Conservation (phyloP, 2,888 invertebrate genomes). For the Eucera pruinosa region DNA sequence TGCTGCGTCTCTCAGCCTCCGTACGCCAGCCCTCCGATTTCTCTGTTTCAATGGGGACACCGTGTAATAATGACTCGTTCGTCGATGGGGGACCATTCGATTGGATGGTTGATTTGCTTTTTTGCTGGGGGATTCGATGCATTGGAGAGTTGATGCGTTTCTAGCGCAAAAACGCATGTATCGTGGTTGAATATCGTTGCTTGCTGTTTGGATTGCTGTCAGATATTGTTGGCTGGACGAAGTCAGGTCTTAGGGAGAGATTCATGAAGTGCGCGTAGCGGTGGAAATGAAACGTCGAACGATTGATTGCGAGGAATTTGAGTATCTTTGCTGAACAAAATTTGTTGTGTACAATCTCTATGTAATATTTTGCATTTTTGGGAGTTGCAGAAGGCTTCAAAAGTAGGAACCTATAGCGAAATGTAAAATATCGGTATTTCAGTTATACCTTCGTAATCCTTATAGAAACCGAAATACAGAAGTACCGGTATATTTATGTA, state of each 20-base stretch:
- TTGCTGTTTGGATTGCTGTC: background rate
- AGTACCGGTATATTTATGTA: no score
- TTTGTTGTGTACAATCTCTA: no score
- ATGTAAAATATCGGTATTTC: no score
- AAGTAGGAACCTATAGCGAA: no score
- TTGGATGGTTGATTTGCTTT: slow-evolving; percentile 12
- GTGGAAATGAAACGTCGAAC: no score
- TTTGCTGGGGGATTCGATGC: background rate
- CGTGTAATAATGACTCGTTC: slow-evolving; percentile 14
- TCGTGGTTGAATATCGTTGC: background rate
- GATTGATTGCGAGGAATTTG: no score
- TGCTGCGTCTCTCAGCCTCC: background rate
- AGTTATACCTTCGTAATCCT: no score
- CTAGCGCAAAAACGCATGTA: background rate
- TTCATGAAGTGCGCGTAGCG: background rate
- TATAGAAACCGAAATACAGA: no score
- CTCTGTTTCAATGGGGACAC: slow-evolving; percentile 40
- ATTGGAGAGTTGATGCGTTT: background rate
- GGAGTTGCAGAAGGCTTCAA: no score
- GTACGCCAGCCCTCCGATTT: slow-evolving; percentile 1
- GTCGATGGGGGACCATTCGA: slow-evolving; percentile 26
- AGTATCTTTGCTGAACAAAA: no score
- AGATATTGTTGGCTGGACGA: background rate
- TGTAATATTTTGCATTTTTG: no score
- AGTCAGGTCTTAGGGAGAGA: background rate